phyloP scores from a whole-genome alignment of 2,113 vertebrate genomes.

The Cyrtonyx montezumae region DNA sequence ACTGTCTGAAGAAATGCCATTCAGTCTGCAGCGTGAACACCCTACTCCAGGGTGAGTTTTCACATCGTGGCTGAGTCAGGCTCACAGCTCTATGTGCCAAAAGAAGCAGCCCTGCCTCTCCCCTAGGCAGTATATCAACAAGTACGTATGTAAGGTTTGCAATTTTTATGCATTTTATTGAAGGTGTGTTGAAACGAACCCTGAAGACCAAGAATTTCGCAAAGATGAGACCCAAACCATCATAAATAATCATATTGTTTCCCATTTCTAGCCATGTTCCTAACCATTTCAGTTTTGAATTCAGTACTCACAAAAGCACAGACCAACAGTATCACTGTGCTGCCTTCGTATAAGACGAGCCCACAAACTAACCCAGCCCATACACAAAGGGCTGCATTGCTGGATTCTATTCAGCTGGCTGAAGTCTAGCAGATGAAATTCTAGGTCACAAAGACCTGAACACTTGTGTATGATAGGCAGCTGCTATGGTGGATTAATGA shows the following conservation, averaged over 20 bases:
- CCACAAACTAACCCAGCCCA: neutral
- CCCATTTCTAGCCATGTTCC: neutral
- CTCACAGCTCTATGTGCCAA: neutral
- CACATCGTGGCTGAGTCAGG: slow-evolving; percentile 27
- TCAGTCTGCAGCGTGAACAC: neutral
- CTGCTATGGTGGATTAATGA: neutral
- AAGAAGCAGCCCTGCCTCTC: neutral
- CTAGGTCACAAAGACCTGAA: slow-evolving; percentile 47
- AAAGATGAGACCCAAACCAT: neutral
- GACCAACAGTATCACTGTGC: neutral
- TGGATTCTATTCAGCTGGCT: neutral
- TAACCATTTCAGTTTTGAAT: neutral
- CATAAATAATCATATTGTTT: neutral
- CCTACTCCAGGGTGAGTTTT: slow-evolving; percentile 63
- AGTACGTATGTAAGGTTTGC: neutral
- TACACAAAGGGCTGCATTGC: neutral
- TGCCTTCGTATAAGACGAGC: neutral
- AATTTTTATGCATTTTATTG: neutral
- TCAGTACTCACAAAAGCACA: neutral
- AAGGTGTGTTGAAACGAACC: neutral
- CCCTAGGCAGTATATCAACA: neutral
- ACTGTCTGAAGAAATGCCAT: slow-evolving; percentile 33
- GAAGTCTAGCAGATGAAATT: slow-evolving; percentile 31
- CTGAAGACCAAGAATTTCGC: neutral
- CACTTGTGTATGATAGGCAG: slow-evolving; percentile 27